Evolutionary conservation across 2,113 vertebrate species (phyloP), one percentile per base, ranked within the genome.

Genomic region (Addax nasomaculatus): DNA sequence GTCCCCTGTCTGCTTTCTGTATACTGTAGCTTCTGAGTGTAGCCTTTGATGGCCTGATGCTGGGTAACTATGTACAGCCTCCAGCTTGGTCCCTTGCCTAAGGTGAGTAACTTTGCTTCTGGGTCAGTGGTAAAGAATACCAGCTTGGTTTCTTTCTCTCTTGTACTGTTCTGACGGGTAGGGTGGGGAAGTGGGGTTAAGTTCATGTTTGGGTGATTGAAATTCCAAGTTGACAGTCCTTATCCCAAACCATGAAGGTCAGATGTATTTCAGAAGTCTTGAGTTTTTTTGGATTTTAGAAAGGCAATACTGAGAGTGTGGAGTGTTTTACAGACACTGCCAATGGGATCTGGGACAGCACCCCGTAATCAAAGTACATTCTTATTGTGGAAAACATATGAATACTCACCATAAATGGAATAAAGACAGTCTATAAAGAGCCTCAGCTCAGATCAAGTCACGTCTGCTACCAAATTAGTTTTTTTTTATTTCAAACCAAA

Each of bases 101-200:
- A 96, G 92, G 96, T 96, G 67, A 98, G 94, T 98, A 92, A 93
- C 60, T 89, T 81, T 94, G 45, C 57, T 96, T 76, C 80, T 88
- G 45, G 64, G 49, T 95, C 73, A 90, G 51, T 81, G 87, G 57
- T 97, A 83, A 93, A 93, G 53, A 96, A 55, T 78, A 79, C 64
- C 43, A 89, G 60, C 67, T 96, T 96, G 67, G 9, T 90, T 88
- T 92, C 13, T 87, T 86, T 92, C 58, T 91, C 88, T 53, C 60
- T 93, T 94, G 58, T 21, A 70, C 21, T 93, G 70, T 39, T 87
- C 51, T 90, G 64, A 95, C 7, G 25, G 64, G 27, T 85, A 45
- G 30, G 51, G 39, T 89, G 43, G 87, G 57, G 53, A 17, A 87
- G 47, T 85, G 53, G 80, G 70, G 64, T 70, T 73, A 95, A 84